These are phyloP conservation scores for Vultur gryphus DNA, from an alignment of 2,797 vertebrate species.

Conservation along the genomic window DNA sequence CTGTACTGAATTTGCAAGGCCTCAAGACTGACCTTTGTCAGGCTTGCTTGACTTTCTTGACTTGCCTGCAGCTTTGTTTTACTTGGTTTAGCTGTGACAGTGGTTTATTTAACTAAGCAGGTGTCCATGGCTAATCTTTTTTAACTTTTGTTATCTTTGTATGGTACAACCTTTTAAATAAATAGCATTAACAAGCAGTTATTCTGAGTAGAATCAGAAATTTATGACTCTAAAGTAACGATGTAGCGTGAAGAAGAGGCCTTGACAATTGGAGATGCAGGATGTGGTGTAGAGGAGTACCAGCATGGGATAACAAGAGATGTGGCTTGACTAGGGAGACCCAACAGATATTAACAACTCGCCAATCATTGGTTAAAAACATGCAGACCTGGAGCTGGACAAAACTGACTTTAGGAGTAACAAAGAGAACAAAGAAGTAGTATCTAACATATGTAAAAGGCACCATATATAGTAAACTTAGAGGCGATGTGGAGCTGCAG, in stretches of 20 bases:
- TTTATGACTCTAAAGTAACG: neutral
- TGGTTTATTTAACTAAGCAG: neutral
- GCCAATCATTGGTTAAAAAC: neutral
- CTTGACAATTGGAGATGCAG: neutral
- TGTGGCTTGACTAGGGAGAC: neutral
- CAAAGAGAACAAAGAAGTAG: neutral
- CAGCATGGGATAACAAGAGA: neutral
- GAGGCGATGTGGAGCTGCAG: neutral
- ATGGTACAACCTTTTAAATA: neutral
- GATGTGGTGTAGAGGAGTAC: neutral
- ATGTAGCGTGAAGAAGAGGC: neutral
- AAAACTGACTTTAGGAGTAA: neutral
- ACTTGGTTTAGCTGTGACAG: neutral
- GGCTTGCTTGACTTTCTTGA: neutral
- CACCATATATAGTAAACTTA: neutral
- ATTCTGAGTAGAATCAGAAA: neutral
- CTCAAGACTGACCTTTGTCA: neutral
- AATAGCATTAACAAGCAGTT: neutral
- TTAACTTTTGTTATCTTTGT: neutral
- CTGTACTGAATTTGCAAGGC: neutral
- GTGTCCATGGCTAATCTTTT: neutral
- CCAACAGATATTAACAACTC: neutral
- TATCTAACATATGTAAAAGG: neutral
- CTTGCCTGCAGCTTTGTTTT: neutral
- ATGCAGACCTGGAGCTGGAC: neutral